A percentile compares a stretch with the other conserved stretches of the same genome.
These are phyloP conservation scores for Sander vitreus DNA, from an alignment of 2,113 vertebrate genomes.

Conservation along the genomic window DNA sequence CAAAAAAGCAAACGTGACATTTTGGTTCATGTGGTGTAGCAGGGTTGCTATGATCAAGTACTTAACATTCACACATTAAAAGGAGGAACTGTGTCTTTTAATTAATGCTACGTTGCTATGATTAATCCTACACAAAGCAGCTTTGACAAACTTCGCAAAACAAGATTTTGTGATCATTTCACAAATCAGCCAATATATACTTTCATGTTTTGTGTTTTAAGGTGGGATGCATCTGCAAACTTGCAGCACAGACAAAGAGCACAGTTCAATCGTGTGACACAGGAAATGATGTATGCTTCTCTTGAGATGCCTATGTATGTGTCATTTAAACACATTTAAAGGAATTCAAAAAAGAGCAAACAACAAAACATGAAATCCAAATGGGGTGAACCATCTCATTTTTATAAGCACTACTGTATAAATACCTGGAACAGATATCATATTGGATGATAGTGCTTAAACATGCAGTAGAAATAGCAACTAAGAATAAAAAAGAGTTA, in stretches of 20 bases:
- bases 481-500: neutral
- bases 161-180: neutral
- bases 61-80: neutral
- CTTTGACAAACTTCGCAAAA: neutral
- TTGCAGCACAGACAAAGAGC: slow-evolving; percentile 9
- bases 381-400: too few species aligned
- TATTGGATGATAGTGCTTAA: neutral
- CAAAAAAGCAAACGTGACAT: neutral
- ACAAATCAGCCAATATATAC: neutral
- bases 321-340: too few species aligned
- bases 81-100: neutral
- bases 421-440: neutral
- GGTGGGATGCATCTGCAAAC: slow-evolving; percentile 45
- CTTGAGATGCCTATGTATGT: neutral
- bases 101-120: neutral
- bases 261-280: neutral
- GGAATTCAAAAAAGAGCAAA: too few species aligned
- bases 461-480: neutral
- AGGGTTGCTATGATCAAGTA: neutral
- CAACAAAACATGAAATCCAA: too few species aligned
- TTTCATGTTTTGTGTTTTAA: neutral
- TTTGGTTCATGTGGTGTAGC: neutral
- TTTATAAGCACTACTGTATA: too few species aligned
- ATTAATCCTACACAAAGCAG: neutral
- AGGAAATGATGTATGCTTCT: slow-evolving; percentile 28